These are phyloP conservation scores for Tyto alba DNA, from an alignment of 2,113 vertebrate species.

Conservation along the genomic window DNA sequence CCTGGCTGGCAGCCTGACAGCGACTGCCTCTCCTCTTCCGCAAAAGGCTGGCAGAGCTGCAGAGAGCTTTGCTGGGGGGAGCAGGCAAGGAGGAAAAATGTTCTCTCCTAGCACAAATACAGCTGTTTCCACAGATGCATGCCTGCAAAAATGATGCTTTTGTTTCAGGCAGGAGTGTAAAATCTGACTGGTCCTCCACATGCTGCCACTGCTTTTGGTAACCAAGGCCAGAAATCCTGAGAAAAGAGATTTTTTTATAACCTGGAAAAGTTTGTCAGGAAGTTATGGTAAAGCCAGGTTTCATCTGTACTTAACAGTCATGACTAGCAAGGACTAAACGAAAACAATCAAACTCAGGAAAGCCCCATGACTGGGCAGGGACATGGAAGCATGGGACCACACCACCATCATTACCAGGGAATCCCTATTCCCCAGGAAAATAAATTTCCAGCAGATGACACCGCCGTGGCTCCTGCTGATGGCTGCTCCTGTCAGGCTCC, in stretches of 20 bases:
- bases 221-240: neutral
- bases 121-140: neutral
- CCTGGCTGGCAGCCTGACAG: neutral
- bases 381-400: neutral
- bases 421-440: neutral
- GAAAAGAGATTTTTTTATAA: neutral
- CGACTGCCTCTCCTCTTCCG: neutral
- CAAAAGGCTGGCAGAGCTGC: neutral
- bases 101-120: neutral
- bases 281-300: neutral
- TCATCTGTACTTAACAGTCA: neutral
- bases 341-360: neutral
- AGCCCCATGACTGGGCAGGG: neutral
- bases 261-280: neutral
- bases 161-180: neutral
- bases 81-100: neutral
- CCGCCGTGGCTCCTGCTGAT: rapidly evolving
- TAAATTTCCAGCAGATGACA: neutral
- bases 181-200: neutral
- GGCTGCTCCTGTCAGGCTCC: neutral
- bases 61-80: neutral
- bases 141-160: neutral
- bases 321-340: neutral
- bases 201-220: neutral
- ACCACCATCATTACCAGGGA: neutral